Percentiles rank a stretch among this genome's conserved stretches.
These are phyloP conservation scores for Tauraco erythrolophus DNA, from an alignment of 2,113 vertebrate species.

Conservation along the genomic window DNA sequence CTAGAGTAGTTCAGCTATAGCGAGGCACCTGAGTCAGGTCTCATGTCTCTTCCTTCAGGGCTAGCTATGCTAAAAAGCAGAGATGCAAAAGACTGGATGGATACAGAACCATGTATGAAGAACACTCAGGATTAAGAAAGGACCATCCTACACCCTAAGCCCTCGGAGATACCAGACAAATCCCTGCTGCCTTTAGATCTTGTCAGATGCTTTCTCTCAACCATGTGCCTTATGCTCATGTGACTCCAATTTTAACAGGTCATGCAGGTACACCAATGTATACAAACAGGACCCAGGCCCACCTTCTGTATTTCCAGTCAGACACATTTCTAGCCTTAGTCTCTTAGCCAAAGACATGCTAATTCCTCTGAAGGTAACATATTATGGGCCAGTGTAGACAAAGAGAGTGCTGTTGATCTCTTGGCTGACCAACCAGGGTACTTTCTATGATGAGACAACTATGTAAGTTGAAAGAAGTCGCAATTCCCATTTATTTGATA, in stretches of 20 bases:
- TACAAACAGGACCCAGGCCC: neutral
- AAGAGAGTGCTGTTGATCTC: neutral
- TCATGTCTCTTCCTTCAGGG: neutral
- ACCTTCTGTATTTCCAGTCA: neutral
- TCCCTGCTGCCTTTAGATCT: neutral
- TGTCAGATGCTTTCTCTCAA: neutral
- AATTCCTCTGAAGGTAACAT: neutral
- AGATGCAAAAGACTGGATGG: neutral
- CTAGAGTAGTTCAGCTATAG: neutral
- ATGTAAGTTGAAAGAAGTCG: neutral
- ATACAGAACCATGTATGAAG: neutral
- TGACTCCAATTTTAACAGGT: neutral
- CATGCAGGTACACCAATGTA: rapidly evolving
- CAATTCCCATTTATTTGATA: neutral
- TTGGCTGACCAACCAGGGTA: neutral
- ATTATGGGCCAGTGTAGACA: neutral
- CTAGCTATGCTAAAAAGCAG: neutral
- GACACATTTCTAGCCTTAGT: neutral
- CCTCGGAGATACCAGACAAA: neutral
- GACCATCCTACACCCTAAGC: neutral
- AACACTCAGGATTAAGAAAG: neutral
- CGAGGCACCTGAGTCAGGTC: neutral
- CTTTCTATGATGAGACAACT: neutral
- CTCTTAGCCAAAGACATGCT: neutral
- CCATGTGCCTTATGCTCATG: rapidly evolving